Base-by-base conservation (phyloP, 1,140 invertebrate species). In the Ostrea edulis region DNA sequence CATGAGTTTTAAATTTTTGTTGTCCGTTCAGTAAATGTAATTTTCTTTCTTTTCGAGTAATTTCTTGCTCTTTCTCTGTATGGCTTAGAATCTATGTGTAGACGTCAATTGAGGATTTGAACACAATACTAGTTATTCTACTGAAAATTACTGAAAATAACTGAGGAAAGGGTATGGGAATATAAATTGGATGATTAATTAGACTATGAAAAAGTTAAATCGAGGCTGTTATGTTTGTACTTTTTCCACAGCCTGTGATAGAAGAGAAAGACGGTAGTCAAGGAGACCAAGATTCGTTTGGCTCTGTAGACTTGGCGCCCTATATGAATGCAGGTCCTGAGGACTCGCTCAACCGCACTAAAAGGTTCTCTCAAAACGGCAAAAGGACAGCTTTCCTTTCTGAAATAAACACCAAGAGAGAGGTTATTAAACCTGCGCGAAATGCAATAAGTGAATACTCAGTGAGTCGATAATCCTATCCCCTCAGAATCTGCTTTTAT, bases 281-380 rank as follows among this genome's bases (percentile, higher is more conserved):
- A 22, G 84, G 82, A 81, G 90, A 90, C 84, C 54, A 83, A 44
- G 91, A 92, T 89, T 91, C 90, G 17, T 83, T 92, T n/a, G 89
- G 86, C 5, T 92, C 91, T 71, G 90, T 91, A 82, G 91, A 92
- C 68, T 88, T 92, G 68, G 91, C 54, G 51, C 91, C 91, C 14
- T 92, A 88, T 88, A 92, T 92, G 91, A 85, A 71, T 29, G 44
- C 54, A n/a, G 52, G 71, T 52, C 17, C 84, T 44, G 54, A 51
- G 25, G 77, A 81, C 62, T 77, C 62, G 29, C 22, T 29, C 82
- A 25, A 58, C 71, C 87, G 86, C 77, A 58, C 17, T 54, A 81
- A 87, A 52, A 84, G 25, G n/a, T 44, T 71, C n/a, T 52, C 11
- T 7, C 81, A 81, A 51, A 88, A 77, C 12, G 85, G 82, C 82